These are phyloP conservation scores for Lepidochrysops patricia DNA, from an alignment of 2,888 invertebrate species.

Conservation along the genomic window DNA sequence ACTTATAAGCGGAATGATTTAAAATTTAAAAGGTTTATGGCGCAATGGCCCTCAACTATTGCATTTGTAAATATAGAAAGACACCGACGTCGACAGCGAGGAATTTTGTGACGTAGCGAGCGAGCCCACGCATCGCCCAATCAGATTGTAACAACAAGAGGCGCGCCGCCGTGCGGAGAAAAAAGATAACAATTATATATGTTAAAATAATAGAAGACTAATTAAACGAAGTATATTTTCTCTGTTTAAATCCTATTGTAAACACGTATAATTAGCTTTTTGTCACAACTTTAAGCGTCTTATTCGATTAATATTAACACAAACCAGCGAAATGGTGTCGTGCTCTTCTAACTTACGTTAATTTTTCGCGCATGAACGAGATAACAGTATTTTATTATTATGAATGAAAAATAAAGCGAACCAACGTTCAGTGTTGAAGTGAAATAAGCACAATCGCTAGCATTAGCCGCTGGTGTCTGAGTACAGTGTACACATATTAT, in stretches of 20 bases:
- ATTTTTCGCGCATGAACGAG: constrained; percentile 40
- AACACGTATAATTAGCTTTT: not conserved
- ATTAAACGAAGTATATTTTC: not conserved
- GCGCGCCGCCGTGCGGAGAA: constrained; percentile 74
- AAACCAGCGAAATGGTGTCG: constrained; percentile 21
- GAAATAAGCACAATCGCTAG: constrained; percentile 38
- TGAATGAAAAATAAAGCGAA: constrained; percentile 62
- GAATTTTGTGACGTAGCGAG: constrained; percentile 68
- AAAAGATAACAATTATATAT: constrained; percentile 29
- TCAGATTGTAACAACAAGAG: constrained; percentile 70
- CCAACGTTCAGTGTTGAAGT: constrained; percentile 31
- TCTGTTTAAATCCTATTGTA: not conserved
- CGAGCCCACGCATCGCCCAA: constrained; percentile 69
- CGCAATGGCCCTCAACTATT: constrained; percentile 31
- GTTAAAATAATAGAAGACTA: not conserved
- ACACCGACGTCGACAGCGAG: constrained; percentile 35
- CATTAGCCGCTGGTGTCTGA: constrained; percentile 32
- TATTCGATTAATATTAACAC: not conserved
- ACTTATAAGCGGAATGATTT: not conserved
- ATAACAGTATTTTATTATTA: constrained; percentile 52
- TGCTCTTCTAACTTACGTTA: constrained; percentile 27
- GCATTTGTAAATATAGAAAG: constrained; percentile 54
- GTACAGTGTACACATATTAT: constrained; percentile 6
- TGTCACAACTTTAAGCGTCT: not conserved
- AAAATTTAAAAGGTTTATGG: constrained; percentile 9